phyloP scores from a whole-genome alignment of 2,113 vertebrate species.

The Gallinago undulata region DNA sequence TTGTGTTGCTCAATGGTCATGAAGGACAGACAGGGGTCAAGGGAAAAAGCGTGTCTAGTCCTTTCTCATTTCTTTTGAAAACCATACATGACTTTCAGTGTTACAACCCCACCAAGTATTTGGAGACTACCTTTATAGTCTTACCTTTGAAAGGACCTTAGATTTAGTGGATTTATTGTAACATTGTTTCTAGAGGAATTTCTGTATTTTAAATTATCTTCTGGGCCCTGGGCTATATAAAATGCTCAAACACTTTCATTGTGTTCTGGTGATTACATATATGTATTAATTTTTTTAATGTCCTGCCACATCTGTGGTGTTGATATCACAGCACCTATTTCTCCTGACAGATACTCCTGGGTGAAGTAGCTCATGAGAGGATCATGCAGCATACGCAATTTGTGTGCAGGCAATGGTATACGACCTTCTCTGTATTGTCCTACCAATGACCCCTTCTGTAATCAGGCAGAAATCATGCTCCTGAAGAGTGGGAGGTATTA shows the following conservation, averaged over 20 bases:
- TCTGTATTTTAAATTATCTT: background rate
- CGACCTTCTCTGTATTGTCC: slow-evolving; percentile 50
- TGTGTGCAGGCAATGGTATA: background rate
- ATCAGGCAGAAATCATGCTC: slow-evolving; percentile 63
- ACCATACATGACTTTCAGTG: background rate
- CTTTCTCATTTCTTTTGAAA: background rate
- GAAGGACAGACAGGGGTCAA: background rate
- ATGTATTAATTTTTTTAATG: background rate
- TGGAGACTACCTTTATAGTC: background rate
- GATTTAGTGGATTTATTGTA: background rate
- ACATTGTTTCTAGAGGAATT: background rate
- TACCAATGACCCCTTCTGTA: slow-evolving; percentile 58
- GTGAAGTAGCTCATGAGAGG: background rate
- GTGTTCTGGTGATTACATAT: background rate
- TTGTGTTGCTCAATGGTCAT: background rate
- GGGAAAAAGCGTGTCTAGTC: accelerated
- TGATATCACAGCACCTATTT: background rate
- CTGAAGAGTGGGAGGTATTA: slow-evolving; percentile 58
- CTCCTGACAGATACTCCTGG: background rate
- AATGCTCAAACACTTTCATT: background rate
- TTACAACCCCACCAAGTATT: background rate
- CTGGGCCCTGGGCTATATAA: background rate
- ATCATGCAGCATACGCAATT: background rate
- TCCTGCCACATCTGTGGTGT: background rate
- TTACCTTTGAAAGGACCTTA: background rate